Evolutionary conservation across 2,113 vertebrate genomes (phyloP).

Genomic region (Pomatostomus ruficeps): DNA sequence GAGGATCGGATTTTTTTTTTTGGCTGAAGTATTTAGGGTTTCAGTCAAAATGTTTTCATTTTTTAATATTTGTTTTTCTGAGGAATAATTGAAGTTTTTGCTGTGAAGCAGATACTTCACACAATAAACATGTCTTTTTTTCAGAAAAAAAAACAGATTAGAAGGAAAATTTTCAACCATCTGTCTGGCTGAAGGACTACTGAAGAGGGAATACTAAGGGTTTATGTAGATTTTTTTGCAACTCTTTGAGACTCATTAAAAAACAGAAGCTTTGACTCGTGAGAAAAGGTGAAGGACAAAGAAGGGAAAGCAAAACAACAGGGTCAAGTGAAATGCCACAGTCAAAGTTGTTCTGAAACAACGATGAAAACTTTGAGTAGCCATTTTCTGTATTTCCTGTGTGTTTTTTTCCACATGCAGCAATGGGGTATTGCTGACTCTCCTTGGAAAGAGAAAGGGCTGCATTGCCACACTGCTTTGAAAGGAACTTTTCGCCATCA

Average conservation of each 20-base stretch:
- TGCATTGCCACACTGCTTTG: not conserved
- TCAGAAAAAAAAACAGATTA: not conserved
- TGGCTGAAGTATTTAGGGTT: conserved; percentile 41
- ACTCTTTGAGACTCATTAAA: not conserved
- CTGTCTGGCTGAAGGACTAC: conserved; percentile 55
- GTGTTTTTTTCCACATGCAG: not conserved
- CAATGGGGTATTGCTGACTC: not conserved
- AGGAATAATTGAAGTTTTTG: conserved; percentile 61
- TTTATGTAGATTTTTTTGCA: conserved; percentile 32
- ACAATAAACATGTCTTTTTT: conserved; percentile 56
- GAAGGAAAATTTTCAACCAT: conserved; percentile 43
- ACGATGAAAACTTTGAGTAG: not conserved
- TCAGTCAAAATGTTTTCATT: conserved; percentile 62
- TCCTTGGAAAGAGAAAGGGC: not conserved
- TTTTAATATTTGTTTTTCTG: conserved; percentile 60
- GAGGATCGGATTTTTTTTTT: not conserved
- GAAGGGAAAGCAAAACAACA: not conserved
- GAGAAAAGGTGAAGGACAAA: conserved; percentile 8
- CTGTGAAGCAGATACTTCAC: conserved; percentile 56
- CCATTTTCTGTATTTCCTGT: not conserved
- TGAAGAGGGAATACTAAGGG: not conserved
- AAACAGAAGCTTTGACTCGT: not conserved
- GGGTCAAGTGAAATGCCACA: not conserved
- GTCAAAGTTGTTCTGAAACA: not conserved
- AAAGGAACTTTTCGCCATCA: not conserved